These are phyloP conservation scores for Florisuga fusca DNA, from an alignment of 2,797 vertebrate species.

Conservation along the genomic window DNA sequence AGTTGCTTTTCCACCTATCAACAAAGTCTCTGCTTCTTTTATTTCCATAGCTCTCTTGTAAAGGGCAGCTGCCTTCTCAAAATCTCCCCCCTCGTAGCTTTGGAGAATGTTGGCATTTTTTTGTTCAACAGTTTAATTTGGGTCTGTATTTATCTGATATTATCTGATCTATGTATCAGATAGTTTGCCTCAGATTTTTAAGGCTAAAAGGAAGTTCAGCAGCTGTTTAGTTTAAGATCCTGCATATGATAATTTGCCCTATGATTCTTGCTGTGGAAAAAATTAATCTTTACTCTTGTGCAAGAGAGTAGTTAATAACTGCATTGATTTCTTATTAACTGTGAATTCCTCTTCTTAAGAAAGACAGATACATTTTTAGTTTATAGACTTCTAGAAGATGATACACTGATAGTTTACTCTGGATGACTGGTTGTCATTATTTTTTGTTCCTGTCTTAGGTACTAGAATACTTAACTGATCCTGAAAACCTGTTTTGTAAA, in stretches of 20 bases:
- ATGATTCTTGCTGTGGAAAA: slow-evolving; percentile 7
- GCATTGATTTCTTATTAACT: slow-evolving; percentile 5
- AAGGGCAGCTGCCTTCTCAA: slow-evolving; percentile 95
- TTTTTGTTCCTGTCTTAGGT: not conserved
- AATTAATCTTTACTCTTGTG: slow-evolving; percentile 10
- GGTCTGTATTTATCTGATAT: not conserved
- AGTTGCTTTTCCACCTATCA: slow-evolving; percentile 91
- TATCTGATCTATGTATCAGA: not conserved
- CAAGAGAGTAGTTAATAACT: not conserved
- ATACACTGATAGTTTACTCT: not conserved
- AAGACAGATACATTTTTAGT: not conserved
- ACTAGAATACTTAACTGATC: not conserved
- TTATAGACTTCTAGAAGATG: not conserved
- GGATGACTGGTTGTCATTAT: not conserved
- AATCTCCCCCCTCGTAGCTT: slow-evolving; percentile 97
- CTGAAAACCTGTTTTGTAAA: slow-evolving; percentile 3
- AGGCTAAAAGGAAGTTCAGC: not conserved
- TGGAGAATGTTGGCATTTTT: not conserved
- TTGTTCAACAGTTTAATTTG: not conserved
- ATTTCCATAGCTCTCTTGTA: slow-evolving; percentile 99
- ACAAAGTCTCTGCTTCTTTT: slow-evolving; percentile 92
- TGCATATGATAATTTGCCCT: not conserved
- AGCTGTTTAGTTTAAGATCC: not conserved
- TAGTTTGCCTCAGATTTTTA: slow-evolving; percentile 1
- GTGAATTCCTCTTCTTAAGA: not conserved